Evolutionary conservation across 1,140 invertebrate species (phyloP).

Genomic region (Leptopilina boulardi): DNA sequence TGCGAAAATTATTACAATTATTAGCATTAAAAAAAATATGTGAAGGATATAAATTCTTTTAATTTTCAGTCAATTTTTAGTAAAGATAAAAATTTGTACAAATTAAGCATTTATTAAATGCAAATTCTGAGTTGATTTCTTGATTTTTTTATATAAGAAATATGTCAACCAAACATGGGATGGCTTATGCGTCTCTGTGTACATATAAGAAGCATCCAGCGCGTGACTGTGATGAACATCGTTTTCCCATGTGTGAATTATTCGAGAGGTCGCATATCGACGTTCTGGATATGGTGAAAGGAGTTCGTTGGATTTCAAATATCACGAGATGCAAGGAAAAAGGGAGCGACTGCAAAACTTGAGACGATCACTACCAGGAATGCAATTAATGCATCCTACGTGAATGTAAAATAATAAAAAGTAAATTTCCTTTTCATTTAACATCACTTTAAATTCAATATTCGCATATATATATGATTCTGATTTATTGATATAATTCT

Average conservation of each 20-base stretch:
- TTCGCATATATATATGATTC: background rate
- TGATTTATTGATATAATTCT: too few species aligned
- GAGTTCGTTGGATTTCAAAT: conserved; percentile 26
- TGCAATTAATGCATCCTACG: conserved; percentile 5
- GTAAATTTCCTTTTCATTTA: background rate
- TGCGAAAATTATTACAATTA: too few species aligned
- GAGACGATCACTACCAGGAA: conserved; percentile 13
- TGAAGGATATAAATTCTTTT: too few species aligned
- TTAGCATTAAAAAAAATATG: too few species aligned
- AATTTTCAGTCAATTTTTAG: too few species aligned
- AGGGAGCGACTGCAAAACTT: conserved; percentile 21
- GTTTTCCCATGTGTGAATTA: conserved; percentile 24
- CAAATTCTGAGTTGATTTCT: too few species aligned
- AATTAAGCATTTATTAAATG: too few species aligned
- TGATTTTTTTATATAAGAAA: too few species aligned
- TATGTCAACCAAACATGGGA: too few species aligned
- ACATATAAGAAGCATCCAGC: background rate
- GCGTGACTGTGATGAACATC: background rate
- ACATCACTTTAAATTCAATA: background rate
- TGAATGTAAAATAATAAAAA: conserved; percentile 15
- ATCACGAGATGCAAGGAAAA: conserved; percentile 12
- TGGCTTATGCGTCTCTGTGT: background rate
- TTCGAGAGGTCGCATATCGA: background rate
- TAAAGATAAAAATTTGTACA: too few species aligned
- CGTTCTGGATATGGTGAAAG: conserved; percentile 24